Conservation (phyloP, 2,797 vertebrate genomes). For the Emys orbicularis region DNA sequence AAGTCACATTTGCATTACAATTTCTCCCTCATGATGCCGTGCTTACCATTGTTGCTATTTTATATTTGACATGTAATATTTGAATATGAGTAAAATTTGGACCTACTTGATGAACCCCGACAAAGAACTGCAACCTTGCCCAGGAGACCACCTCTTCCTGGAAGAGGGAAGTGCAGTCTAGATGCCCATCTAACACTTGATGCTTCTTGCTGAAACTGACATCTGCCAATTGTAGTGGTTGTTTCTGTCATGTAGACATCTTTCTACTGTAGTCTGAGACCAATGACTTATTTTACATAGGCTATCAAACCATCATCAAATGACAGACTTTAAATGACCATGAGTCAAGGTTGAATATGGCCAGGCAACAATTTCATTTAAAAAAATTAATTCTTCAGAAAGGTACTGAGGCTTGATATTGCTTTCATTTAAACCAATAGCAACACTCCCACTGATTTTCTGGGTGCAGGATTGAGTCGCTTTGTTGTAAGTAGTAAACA, state of each 20-base stretch:
- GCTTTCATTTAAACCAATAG: background rate
- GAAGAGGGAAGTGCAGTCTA: background rate
- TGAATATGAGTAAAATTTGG: background rate
- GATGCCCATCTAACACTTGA: background rate
- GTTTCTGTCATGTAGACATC: background rate
- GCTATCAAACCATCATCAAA: background rate
- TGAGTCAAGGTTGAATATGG: background rate
- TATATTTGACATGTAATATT: background rate
- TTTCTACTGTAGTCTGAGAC: background rate
- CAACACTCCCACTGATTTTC: background rate
- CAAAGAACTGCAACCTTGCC: background rate
- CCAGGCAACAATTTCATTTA: background rate
- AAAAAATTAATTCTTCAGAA: background rate
- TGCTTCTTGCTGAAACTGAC: background rate
- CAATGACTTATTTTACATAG: background rate
- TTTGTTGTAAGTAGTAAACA: accelerated
- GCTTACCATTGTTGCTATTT: background rate
- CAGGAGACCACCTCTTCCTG: background rate
- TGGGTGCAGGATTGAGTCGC: background rate
- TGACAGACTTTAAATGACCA: background rate
- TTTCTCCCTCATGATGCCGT: background rate
- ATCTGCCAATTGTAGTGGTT: background rate
- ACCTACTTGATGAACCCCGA: background rate
- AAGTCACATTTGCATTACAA: background rate
- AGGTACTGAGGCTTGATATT: background rate